Conservation (phyloP, 2,888 invertebrate genomes). For the Augiades crinisus region DNA sequence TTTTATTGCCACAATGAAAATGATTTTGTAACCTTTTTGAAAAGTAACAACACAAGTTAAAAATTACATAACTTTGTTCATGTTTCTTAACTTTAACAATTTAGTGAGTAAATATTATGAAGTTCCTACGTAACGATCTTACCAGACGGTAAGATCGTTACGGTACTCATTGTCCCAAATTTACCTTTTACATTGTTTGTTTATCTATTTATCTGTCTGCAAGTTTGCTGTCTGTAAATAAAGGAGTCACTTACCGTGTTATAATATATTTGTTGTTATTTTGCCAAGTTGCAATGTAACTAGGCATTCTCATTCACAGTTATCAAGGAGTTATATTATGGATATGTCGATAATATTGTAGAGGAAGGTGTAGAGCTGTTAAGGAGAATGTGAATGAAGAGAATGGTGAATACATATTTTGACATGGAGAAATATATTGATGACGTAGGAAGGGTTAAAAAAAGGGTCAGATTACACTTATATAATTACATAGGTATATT, state of each 20-base stretch:
- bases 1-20: neutral
- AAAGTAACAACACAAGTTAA: neutral
- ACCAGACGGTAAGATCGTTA: too few species aligned
- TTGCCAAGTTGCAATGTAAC: too few species aligned
- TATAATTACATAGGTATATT: too few species aligned
- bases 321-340: too few species aligned
- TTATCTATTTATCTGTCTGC: constrained; percentile 1
- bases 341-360: too few species aligned
- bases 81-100: neutral
- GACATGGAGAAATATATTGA: too few species aligned
- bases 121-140: neutral
- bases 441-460: too few species aligned
- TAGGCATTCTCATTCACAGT: too few species aligned
- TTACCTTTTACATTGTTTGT: neutral
- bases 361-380: too few species aligned
- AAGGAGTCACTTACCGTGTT: neutral
- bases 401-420: too few species aligned
- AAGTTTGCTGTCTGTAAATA: neutral
- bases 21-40: neutral
- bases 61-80: neutral
- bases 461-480: too few species aligned
- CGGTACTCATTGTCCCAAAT: neutral
- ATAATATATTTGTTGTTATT: neutral
- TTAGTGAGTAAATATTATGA: neutral
- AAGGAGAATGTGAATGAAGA: too few species aligned